Percentiles rank a stretch among this genome's conserved stretches.
Evolutionary conservation across 2,888 invertebrate species (phyloP).

Genomic region (Xestia ashworthii): DNA sequence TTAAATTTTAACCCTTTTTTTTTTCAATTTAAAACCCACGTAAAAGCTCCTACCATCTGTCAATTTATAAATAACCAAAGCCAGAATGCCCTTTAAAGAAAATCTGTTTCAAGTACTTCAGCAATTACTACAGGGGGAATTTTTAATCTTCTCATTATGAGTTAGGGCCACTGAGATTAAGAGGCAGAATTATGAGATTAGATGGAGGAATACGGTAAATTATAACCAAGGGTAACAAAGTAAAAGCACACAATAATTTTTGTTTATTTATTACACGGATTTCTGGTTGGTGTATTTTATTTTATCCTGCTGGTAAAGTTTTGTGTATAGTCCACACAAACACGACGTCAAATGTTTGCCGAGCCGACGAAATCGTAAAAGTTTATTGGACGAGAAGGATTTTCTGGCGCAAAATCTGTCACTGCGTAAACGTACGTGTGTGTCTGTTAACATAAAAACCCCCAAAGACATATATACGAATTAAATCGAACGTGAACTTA

Average conservation of each 20-base stretch:
- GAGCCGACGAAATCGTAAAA: conserved; percentile 52
- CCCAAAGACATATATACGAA: background rate
- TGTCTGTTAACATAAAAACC: conserved; percentile 10
- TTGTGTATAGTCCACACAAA: conserved; percentile 18
- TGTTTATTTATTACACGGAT: conserved; percentile 58
- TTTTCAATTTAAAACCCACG: background rate
- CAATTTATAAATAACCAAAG: conserved; percentile 53
- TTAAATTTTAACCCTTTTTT: conserved; percentile 4
- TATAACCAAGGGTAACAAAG: conserved; percentile 65
- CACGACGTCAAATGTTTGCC: conserved; percentile 32
- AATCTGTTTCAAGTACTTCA: conserved; percentile 79
- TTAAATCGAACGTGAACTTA: background rate
- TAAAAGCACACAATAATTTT: conserved; percentile 58
- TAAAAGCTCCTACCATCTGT: background rate
- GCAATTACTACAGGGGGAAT: conserved; percentile 81
- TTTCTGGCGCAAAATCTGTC: conserved; percentile 48
- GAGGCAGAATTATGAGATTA: conserved; percentile 78
- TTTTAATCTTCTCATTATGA: conserved; percentile 86
- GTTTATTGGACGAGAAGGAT: conserved; percentile 55
- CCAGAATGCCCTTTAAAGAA: conserved; percentile 68
- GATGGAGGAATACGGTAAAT: conserved; percentile 65
- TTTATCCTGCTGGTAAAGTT: conserved; percentile 28
- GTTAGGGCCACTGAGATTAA: conserved; percentile 81
- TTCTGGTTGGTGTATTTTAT: conserved; percentile 43
- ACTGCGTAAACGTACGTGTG: conserved; percentile 11